Base-by-base conservation (phyloP, 2,797 vertebrate genomes). In the Spinibarbus caldwelli region DNA sequence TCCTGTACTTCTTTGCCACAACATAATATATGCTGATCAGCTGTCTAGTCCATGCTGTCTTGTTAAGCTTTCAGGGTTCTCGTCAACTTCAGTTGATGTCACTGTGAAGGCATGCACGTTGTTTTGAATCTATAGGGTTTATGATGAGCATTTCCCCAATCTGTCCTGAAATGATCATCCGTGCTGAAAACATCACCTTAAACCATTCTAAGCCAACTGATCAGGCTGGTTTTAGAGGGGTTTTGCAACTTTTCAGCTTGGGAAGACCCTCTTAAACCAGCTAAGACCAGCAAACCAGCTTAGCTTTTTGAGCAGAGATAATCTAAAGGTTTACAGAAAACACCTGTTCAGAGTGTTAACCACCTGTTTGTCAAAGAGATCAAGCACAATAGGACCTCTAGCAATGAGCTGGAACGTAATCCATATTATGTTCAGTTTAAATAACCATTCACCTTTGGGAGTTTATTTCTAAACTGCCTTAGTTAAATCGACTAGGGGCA, bases 401-500 rank as follows among this genome's bases (percentile, higher is more conserved):
- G 49, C 34, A n/a, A 17, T 38, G 49, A 57, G 34, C 21, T 77
- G 31, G 21, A 76, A 76, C n/a, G 73, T 2, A 75, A 49, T 49
- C 45, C 26, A 73, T n/a, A n/a, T 41, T 31, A 31, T 54, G 19
- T 38, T 71, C 6, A 9, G 31, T 76, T 14, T 52, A 72, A 47
- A 72, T 47, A 7, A 70, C 38, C 23, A n/a, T 43, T 70, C 23
- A 43, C 38, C 23, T 71, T 71, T 72, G n/a, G 29, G 12, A 38
- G 64, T 54, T 70, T 26, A 21, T 41, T 62, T 59, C 10, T 29
- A n/a, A 85, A 85, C 89, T 87, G 84, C 87, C 87, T 89, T 87
- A 86, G 91, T 91, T 86, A 86, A 91, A 92, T 90, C 86, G 89
- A 91, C 86, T 85, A 64, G 38, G 14, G 84, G 87, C 84, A 86